These are phyloP conservation scores for Esox masquinongy DNA, from an alignment of 2,797 vertebrate species.

Conservation along the genomic window DNA sequence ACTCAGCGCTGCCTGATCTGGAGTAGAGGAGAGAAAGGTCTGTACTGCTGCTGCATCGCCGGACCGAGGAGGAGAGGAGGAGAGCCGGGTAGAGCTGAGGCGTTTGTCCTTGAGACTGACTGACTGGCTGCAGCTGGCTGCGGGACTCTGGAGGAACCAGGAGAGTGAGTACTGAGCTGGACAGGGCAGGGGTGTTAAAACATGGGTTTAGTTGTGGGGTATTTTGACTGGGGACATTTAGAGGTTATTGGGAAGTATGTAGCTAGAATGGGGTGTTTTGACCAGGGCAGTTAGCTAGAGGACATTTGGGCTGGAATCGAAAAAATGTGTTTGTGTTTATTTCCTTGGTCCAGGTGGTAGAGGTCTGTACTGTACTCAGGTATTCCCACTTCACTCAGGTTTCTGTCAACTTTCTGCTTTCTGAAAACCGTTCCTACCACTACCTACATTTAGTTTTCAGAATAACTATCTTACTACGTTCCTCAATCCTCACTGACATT, in stretches of 20 bases:
- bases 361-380: conserved; percentile 57
- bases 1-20: conserved; percentile 55
- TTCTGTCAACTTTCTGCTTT: conserved; percentile 37
- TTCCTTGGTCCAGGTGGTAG: conserved; percentile 39
- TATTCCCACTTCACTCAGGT: conserved; percentile 40
- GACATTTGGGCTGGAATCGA: conserved; percentile 1
- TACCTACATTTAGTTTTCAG: neutral
- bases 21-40: conserved; percentile 43
- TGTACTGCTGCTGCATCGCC: conserved; percentile 67
- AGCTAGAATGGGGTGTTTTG: neutral
- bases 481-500: neutral
- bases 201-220: neutral
- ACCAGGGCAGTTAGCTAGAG: neutral
- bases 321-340: conserved; percentile 14
- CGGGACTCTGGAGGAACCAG: conserved; percentile 67
- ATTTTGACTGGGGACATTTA: neutral
- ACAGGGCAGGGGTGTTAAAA: conserved; percentile 26
- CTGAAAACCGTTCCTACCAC: neutral
- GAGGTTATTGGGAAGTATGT: neutral
- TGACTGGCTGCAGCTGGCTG: conserved; percentile 58
- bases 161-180: conserved; percentile 63
- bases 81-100: conserved; percentile 53
- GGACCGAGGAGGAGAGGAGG: conserved; percentile 67
- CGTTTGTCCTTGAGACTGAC: conserved; percentile 78
- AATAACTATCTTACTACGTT: neutral